Percentiles rank a stretch among this genome's conserved stretches.
phyloP scores from a whole-genome alignment of 1,140 invertebrate genomes.

The Drosophila nigrodunni region DNA sequence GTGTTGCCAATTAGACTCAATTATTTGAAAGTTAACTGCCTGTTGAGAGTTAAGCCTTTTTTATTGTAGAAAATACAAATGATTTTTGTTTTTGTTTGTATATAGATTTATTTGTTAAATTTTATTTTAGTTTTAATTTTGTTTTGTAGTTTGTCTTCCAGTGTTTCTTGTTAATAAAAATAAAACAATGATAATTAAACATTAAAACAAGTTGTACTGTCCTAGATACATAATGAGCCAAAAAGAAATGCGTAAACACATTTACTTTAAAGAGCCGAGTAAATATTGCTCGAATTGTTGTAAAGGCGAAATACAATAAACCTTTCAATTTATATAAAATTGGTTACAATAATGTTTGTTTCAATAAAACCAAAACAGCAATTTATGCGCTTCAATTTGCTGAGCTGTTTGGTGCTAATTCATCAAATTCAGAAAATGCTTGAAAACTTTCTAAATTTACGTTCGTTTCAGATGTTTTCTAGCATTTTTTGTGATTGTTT shows the following conservation, averaged over 20 bases:
- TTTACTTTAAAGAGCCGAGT: slow-evolving; percentile 25
- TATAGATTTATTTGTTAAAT: slow-evolving; percentile 76
- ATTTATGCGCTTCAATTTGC: slow-evolving; percentile 12
- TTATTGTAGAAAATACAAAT: not conserved
- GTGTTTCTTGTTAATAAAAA: slow-evolving; percentile 58
- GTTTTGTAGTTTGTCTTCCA: slow-evolving; percentile 66
- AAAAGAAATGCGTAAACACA: slow-evolving; percentile 34
- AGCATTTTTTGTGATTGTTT: slow-evolving; percentile 5
- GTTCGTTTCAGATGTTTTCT: slow-evolving; percentile 39
- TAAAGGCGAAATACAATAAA: slow-evolving; percentile 16
- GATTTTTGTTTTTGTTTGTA: slow-evolving; percentile 10
- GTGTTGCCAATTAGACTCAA: slow-evolving; percentile 3
- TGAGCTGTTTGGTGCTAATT: slow-evolving; percentile 32
- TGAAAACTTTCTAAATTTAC: slow-evolving; percentile 66
- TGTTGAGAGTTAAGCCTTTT: not conserved
- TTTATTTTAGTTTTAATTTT: slow-evolving; percentile 34
- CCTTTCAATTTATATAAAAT: too few relatives aligned
- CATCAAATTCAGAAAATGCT: slow-evolving; percentile 52
- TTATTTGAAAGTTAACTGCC: not conserved
- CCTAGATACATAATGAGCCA: slow-evolving; percentile 66
- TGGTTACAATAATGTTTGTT: too few relatives aligned
- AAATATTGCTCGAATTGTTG: slow-evolving; percentile 22
- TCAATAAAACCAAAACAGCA: slow-evolving; percentile 33
- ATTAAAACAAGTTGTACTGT: slow-evolving; percentile 77
- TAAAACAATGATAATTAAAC: slow-evolving; percentile 71